Evolutionary conservation across 2,113 vertebrate species (phyloP).

Genomic region (Azemiops feae): DNA sequence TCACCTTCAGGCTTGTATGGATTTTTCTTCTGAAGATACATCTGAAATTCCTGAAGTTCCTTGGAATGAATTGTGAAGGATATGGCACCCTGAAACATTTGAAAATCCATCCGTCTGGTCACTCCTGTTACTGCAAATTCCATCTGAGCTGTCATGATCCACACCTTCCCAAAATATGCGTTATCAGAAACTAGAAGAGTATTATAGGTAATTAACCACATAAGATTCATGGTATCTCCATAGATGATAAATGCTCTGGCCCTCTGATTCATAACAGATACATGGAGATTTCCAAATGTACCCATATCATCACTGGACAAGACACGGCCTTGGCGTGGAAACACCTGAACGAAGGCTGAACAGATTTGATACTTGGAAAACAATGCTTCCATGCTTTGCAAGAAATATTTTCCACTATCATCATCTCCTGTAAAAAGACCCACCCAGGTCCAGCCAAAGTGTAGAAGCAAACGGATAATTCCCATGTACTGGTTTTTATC

Average conservation of each 20-base stretch:
- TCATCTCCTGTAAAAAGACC: neutral
- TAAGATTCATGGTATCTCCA: neutral
- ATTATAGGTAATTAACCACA: neutral
- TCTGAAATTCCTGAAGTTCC: neutral
- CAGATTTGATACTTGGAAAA: neutral
- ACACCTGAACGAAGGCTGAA: neutral
- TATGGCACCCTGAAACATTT: neutral
- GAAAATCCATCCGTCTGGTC: neutral
- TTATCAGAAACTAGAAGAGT: neutral
- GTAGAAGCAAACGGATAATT: neutral
- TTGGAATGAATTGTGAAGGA: neutral
- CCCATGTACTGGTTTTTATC: neutral
- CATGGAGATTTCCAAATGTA: neutral
- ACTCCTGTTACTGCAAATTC: neutral
- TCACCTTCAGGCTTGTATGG: neutral
- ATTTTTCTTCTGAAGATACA: neutral
- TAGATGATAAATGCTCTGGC: neutral
- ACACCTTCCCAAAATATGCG: neutral
- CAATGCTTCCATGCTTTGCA: neutral
- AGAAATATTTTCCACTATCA: neutral
- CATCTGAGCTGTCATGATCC: constrained; percentile 3
- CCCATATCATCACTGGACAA: neutral
- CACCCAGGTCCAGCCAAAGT: constrained; percentile 15
- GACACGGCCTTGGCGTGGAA: neutral
- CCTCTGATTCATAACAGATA: neutral